Evolutionary conservation across 2,888 invertebrate genomes (phyloP).

Genomic region (Atherix ibis): DNA sequence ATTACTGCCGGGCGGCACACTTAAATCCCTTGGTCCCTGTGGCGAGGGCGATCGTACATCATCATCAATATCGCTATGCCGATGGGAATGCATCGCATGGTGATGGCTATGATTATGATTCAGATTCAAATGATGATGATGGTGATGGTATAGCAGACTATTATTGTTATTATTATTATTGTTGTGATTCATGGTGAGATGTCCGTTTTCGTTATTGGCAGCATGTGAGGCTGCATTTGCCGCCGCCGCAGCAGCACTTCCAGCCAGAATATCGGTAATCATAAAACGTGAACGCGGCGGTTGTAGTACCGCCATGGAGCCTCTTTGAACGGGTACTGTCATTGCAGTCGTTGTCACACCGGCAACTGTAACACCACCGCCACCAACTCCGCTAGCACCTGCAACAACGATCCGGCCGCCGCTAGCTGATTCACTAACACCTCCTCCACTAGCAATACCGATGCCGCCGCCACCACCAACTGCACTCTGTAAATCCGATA

Average conservation of each 20-base stretch:
- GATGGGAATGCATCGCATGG: conserved; percentile 21
- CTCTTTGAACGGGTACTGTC: conserved; percentile 34
- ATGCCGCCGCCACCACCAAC: conserved; percentile 20
- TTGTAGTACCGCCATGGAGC: conserved; percentile 42
- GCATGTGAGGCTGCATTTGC: conserved; percentile 18
- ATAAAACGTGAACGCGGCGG: conserved; percentile 68
- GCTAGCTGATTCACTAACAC: too few relatives aligned
- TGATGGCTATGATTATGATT: too few relatives aligned
- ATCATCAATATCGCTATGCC: conserved; percentile 14
- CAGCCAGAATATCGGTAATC: conserved; percentile 75
- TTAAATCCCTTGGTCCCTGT: conserved; percentile 19
- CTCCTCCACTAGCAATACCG: neutral
- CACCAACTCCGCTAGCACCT: conserved; percentile 23
- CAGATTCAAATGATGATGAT: conserved; percentile 13
- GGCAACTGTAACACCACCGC: conserved; percentile 25
- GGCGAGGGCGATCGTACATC: conserved; percentile 33
- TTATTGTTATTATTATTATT: conserved; percentile 3
- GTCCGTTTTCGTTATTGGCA: conserved; percentile 4
- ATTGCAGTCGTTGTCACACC: conserved; percentile 26
- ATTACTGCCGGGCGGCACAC: conserved; percentile 15
- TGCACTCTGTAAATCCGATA: conserved; percentile 10
- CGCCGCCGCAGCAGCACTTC: conserved; percentile 35
- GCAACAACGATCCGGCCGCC: conserved; percentile 12
- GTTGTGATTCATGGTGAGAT: conserved; percentile 9
- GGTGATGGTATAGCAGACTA: conserved; percentile 9